Conservation (phyloP, 2,113 vertebrate genomes). For the Spheniscus mendiculus region DNA sequence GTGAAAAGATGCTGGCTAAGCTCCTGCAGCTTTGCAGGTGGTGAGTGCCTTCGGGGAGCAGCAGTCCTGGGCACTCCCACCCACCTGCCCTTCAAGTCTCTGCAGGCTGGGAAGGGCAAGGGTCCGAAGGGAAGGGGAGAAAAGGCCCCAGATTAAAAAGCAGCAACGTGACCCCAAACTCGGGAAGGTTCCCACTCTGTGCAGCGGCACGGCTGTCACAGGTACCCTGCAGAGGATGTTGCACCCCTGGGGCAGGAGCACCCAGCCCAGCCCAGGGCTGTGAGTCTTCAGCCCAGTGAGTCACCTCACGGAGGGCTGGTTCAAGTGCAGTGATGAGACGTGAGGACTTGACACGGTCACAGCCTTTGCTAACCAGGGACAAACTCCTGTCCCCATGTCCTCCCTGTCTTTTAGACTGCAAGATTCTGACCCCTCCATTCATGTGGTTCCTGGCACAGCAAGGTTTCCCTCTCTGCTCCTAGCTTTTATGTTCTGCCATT, state of each 20-base stretch:
- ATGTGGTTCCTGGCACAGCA: fast-evolving
- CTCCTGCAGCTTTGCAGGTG: not conserved
- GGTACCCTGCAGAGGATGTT: not conserved
- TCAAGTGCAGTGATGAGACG: not conserved
- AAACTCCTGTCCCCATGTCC: not conserved
- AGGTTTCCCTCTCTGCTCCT: not conserved
- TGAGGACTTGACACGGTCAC: not conserved
- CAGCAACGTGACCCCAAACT: fast-evolving
- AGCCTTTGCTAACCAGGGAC: not conserved
- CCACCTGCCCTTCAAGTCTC: fast-evolving
- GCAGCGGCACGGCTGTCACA: fast-evolving
- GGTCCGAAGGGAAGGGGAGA: not conserved
- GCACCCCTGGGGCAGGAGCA: not conserved
- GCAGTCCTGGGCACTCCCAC: not conserved
- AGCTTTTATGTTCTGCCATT: not conserved
- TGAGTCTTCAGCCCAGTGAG: not conserved
- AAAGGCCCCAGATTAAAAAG: not conserved
- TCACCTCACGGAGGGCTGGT: not conserved
- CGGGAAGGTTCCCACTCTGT: fast-evolving
- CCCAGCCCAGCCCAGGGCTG: no score
- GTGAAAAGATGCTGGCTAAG: not conserved
- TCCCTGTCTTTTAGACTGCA: not conserved
- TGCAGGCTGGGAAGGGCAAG: not conserved
- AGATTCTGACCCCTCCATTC: not conserved
- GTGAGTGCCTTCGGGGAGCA: not conserved